Evolutionary conservation across 2,113 vertebrate species (phyloP).

Genomic region (Sialia sialis): DNA sequence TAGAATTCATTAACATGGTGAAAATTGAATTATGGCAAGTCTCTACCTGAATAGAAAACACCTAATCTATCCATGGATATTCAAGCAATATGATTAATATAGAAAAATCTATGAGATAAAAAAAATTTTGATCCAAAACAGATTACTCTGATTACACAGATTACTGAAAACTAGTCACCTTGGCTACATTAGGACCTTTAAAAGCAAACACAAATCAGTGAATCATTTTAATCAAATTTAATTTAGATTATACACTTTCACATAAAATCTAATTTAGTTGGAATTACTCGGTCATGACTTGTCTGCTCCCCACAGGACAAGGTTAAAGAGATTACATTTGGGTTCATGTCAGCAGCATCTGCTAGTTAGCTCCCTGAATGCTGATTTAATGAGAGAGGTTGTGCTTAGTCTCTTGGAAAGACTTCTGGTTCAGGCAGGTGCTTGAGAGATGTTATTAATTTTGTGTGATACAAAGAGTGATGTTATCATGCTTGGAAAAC

Average conservation of each 20-base stretch:
- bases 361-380: slow-evolving; percentile 75
- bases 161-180: slow-evolving; percentile 18
- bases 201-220: slow-evolving; percentile 67
- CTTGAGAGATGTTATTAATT: slow-evolving; percentile 70
- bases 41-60: background rate
- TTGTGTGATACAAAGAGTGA: background rate
- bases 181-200: slow-evolving; percentile 38
- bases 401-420: slow-evolving; percentile 78
- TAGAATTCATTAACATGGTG: background rate
- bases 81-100: background rate
- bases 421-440: slow-evolving; percentile 75
- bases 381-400: slow-evolving; percentile 87
- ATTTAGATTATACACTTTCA: slow-evolving; percentile 76
- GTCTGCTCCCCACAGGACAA: slow-evolving; percentile 78
- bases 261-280: slow-evolving; percentile 80
- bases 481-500: slow-evolving; percentile 1
- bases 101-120: background rate
- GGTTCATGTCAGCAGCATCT: slow-evolving; percentile 85
- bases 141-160: background rate
- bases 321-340: slow-evolving; percentile 94
- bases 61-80: background rate
- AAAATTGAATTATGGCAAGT: background rate
- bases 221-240: slow-evolving; percentile 74
- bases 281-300: slow-evolving; percentile 83
- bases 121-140: slow-evolving; percentile 17